Percentiles rank a stretch among this genome's conserved stretches.
phyloP scores from a whole-genome alignment of 2,797 vertebrate genomes.

The Pseudochirops corinnae region DNA sequence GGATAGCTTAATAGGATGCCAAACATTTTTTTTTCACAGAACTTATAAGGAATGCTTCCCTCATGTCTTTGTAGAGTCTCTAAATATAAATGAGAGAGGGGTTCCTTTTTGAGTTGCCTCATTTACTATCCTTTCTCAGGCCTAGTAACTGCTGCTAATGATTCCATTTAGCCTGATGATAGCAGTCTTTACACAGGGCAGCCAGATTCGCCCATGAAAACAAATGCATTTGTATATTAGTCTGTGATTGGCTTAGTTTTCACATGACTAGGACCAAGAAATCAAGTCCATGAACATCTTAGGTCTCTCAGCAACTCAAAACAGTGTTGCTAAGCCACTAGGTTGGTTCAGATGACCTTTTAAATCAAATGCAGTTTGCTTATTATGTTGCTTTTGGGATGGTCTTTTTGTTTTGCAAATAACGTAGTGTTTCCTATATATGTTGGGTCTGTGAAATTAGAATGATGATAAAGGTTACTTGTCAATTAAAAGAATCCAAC shows the following conservation, averaged over 20 bases:
- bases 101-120: slow-evolving; percentile 34
- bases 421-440: slow-evolving; percentile 75
- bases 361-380: slow-evolving; percentile 77
- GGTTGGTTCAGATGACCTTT: slow-evolving; percentile 81
- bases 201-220: slow-evolving; percentile 71
- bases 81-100: slow-evolving; percentile 53
- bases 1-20: slow-evolving; percentile 47
- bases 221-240: slow-evolving; percentile 53
- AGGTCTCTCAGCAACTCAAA: slow-evolving; percentile 83
- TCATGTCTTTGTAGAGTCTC: slow-evolving; percentile 30
- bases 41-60: slow-evolving; percentile 25
- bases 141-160: slow-evolving; percentile 50
- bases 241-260: slow-evolving; percentile 67
- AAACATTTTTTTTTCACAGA: not conserved
- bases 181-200: slow-evolving; percentile 20
- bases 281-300: slow-evolving; percentile 76
- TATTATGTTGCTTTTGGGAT: slow-evolving; percentile 70
- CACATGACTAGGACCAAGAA: slow-evolving; percentile 76
- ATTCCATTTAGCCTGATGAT: slow-evolving; percentile 63
- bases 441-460: slow-evolving; percentile 60
- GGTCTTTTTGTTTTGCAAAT: slow-evolving; percentile 76
- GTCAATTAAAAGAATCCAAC: slow-evolving; percentile 27
- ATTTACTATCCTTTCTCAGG: slow-evolving; percentile 61
- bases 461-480: slow-evolving; percentile 62
- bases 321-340: slow-evolving; percentile 81